Base-by-base conservation (phyloP, 2,797 vertebrate genomes). In the Enteromius trimaculatus region DNA sequence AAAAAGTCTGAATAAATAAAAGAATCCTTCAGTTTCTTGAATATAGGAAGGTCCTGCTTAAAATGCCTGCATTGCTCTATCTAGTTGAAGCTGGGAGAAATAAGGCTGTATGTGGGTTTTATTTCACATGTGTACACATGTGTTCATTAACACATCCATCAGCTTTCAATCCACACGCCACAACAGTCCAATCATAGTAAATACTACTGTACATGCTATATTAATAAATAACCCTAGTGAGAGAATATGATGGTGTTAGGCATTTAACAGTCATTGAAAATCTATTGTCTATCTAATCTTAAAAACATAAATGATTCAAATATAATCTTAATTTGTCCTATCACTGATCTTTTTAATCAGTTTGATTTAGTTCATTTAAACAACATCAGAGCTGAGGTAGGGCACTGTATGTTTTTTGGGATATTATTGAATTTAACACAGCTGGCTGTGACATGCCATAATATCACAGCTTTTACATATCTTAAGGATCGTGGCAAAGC, bases 401-500 rank as follows among this genome's bases (percentile, higher is more conserved):
- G 37, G 37, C 13, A 23, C 68, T 62, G 79, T 72, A 47, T 72
- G 68, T 72, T 81, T 81, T 39, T 49, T 0, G 0, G 8, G 7
- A 72, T 44, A 16, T 77, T 82, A 77, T 70, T 21, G 37, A 37
- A 70, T 72, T 49, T 72, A 34, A 23, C 77, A 71, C 75, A 79
- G 68, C 29, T 80, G 77, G 64, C 47, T 77, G 60, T 78, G 47
- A 86, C 55, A 60, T 71, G n/a, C 60, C 76, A 58, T 62, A 80
- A 80, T 79, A 77, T 76, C 37, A 66, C 62, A 69, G 60, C 68
- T 53, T 58, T 76, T 72, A 62, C 76, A 76, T 71, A 76, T 69
- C 60, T 26, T 72, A 74, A 75, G 84, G 78, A 78, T 65, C 53
- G 69, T 70, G 55, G 74, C 23, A 51, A 70, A 83, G 84, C 75